These are phyloP conservation scores for Pygathrix nemaeus DNA, from an alignment of 2,113 vertebrate genomes.

Conservation along the genomic window DNA sequence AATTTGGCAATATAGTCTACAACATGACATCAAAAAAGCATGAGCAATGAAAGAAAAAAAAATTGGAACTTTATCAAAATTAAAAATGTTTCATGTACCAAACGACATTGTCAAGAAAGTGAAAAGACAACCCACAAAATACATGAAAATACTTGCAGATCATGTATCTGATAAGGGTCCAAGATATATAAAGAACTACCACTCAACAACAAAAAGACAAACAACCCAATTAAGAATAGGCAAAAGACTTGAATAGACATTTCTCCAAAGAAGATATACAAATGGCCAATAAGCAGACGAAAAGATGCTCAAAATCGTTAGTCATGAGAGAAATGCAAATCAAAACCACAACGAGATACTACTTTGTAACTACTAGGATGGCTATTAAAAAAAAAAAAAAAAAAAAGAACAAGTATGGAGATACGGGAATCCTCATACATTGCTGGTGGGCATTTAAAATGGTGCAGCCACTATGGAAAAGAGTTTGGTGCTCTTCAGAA, in stretches of 20 bases:
- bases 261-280: background rate
- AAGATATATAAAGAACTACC: background rate
- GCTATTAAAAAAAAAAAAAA: background rate
- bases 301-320: background rate
- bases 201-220: conserved; percentile 8
- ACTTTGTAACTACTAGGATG: background rate
- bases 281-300: background rate
- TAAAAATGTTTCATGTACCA: background rate
- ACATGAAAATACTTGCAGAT: background rate
- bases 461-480: background rate
- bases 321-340: background rate
- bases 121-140: background rate
- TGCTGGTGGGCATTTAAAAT: background rate
- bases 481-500: background rate
- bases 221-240: background rate
- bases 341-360: background rate
- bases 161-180: background rate
- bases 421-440: background rate
- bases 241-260: background rate
- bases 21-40: background rate
- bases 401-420: background rate
- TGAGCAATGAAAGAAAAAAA: background rate
- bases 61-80: background rate
- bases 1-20: conserved; percentile 7
- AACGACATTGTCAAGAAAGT: background rate